Percentiles rank a stretch among this genome's conserved stretches.
Conservation (phyloP, 2,797 vertebrate genomes). For the Etheostoma nigrum region DNA sequence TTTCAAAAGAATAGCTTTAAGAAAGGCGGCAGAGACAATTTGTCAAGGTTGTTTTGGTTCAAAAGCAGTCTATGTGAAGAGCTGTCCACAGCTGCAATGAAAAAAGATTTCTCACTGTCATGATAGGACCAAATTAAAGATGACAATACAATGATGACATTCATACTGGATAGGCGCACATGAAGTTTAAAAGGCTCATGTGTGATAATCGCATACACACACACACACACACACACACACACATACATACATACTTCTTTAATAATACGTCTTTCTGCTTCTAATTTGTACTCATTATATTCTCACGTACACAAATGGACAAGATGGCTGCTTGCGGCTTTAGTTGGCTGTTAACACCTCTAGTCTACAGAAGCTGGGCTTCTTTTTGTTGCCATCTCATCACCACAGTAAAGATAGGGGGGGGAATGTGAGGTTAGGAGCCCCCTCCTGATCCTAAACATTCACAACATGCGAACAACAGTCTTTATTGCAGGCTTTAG, state of each 20-base stretch:
- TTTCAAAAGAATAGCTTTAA: conserved; percentile 11
- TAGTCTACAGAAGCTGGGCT: conserved; percentile 64
- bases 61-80: conserved; percentile 13
- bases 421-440: conserved; percentile 31
- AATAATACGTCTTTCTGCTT: not conserved
- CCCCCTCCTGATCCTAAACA: conserved; percentile 57
- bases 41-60: conserved; percentile 18
- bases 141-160: not conserved
- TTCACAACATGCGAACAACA: conserved; percentile 36
- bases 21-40: not conserved
- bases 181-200: conserved; percentile 7
- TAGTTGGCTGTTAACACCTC: conserved; percentile 76
- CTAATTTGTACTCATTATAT: conserved; percentile 18
- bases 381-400: conserved; percentile 71
- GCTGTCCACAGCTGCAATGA: conserved; percentile 23
- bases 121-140: conserved; percentile 26
- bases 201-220: conserved; percentile 4
- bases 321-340: conserved; percentile 79
- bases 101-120: conserved; percentile 6
- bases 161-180: not conserved
- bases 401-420: conserved; percentile 44
- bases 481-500: conserved; percentile 34
- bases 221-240: not conserved
- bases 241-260: not conserved
- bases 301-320: conserved; percentile 57